Percentiles rank a stretch among this genome's conserved stretches.
These are phyloP conservation scores for Chloebia gouldiae DNA, from an alignment of 2,113 vertebrate genomes.

Conservation along the genomic window DNA sequence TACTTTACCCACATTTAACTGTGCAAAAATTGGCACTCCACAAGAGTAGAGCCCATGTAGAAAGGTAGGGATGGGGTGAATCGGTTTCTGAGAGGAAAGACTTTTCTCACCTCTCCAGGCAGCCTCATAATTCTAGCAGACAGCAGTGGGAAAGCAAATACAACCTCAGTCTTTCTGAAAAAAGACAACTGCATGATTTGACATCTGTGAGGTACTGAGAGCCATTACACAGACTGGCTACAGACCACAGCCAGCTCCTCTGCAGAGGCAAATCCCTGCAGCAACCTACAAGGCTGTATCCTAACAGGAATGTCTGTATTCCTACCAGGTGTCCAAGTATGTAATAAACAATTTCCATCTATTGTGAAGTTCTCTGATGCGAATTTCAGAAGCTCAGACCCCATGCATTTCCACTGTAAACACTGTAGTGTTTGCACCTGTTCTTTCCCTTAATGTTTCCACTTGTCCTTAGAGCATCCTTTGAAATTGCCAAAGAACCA, in stretches of 20 bases:
- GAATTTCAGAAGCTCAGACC: not conserved
- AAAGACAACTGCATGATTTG: not conserved
- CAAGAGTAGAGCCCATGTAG: not conserved
- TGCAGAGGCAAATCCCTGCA: not conserved
- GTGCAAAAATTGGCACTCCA: not conserved
- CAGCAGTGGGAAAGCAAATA: not conserved
- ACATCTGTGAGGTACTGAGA: not conserved
- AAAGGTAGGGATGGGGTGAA: not conserved
- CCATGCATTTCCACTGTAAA: not conserved
- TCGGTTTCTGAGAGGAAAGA: not conserved
- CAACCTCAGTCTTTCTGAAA: not conserved
- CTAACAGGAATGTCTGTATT: not conserved
- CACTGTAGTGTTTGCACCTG: not conserved
- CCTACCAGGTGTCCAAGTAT: not conserved
- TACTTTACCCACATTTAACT: not conserved
- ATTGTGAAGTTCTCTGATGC: not conserved
- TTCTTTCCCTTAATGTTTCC: not conserved
- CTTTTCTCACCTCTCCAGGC: not conserved
- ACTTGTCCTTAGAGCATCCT: not conserved
- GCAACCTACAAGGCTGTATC: not conserved
- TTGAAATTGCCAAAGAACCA: not conserved
- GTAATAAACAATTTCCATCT: not conserved
- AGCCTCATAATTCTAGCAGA: accelerated
- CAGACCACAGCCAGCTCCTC: not conserved
- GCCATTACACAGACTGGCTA: not conserved